phyloP scores from a whole-genome alignment of 2,888 invertebrate species.

The Beris morrisii region DNA sequence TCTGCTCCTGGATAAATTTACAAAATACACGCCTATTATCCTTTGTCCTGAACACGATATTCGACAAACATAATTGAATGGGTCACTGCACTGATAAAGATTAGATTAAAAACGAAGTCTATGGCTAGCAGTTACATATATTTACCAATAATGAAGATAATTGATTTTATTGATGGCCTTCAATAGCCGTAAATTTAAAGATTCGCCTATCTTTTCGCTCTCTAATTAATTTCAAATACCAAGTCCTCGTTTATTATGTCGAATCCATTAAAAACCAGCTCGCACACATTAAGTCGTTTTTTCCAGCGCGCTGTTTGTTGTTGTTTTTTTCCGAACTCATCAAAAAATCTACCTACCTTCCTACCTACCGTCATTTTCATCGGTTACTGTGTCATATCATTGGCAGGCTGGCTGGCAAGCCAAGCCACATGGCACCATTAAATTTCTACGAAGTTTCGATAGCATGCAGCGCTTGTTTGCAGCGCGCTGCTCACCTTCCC shows the following conservation, averaged over 20 bases:
- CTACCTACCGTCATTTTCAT: neutral
- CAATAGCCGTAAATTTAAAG: too few species aligned
- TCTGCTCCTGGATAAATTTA: too few species aligned
- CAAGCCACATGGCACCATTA: slow-evolving; percentile 17
- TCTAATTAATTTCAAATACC: slow-evolving; percentile 23
- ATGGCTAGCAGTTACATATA: too few species aligned
- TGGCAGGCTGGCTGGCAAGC: slow-evolving; percentile 1
- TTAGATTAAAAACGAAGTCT: too few species aligned
- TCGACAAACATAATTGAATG: too few species aligned
- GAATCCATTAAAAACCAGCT: slow-evolving; percentile 15
- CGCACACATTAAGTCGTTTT: neutral
- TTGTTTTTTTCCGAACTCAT: slow-evolving; percentile 6
- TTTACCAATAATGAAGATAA: too few species aligned
- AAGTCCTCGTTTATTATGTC: slow-evolving; percentile 24
- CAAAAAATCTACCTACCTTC: slow-evolving; percentile 10
- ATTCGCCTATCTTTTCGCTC: too few species aligned
- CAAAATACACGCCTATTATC: too few species aligned
- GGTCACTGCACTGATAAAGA: too few species aligned
- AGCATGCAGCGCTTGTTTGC: neutral
- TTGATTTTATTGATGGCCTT: too few species aligned
- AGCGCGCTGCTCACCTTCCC: neutral
- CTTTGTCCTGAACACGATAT: too few species aligned
- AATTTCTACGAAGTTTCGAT: slow-evolving; percentile 2
- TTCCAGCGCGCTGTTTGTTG: neutral
- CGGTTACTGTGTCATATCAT: slow-evolving; percentile 14